Conservation (phyloP, 2,797 vertebrate species). For the Cirrhinus mrigala region DNA sequence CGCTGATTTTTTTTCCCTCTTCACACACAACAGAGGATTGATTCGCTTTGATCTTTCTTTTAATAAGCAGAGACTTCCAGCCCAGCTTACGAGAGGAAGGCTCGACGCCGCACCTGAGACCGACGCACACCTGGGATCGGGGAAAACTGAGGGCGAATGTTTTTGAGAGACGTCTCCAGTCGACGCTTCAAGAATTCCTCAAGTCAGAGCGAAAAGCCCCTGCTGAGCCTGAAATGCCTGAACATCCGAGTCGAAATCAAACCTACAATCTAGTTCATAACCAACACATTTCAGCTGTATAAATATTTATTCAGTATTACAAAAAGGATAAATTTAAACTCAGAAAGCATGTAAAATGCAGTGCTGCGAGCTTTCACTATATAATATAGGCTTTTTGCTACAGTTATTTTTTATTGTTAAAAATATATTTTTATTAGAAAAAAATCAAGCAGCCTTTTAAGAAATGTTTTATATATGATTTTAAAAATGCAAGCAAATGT, state of each 20-base stretch:
- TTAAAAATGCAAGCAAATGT: too few species aligned
- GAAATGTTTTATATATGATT: too few species aligned
- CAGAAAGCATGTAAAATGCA: not conserved
- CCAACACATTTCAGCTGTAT: not conserved
- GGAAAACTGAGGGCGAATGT: slow-evolving; percentile 60
- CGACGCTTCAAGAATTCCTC: slow-evolving; percentile 9
- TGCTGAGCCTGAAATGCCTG: slow-evolving; percentile 1
- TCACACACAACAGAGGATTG: slow-evolving; percentile 67
- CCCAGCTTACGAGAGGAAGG: slow-evolving; percentile 70
- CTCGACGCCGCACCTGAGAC: slow-evolving; percentile 77
- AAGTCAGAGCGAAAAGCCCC: slow-evolving; percentile 8
- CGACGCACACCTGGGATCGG: slow-evolving; percentile 74
- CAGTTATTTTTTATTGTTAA: too few species aligned
- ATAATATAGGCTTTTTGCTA: not conserved
- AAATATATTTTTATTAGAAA: too few species aligned
- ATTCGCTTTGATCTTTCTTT: slow-evolving; percentile 81
- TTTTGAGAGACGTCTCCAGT: slow-evolving; percentile 19
- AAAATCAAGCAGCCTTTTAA: too few species aligned
- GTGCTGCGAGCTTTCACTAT: not conserved
- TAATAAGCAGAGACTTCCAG: slow-evolving; percentile 78
- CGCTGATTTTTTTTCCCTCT: slow-evolving; percentile 68
- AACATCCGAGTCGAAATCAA: not conserved
- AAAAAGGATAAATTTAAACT: not conserved
- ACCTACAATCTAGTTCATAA: not conserved
- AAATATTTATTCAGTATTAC: slow-evolving; percentile 1